phyloP scores from a whole-genome alignment of 2,113 vertebrate species.

The Vulpes ferrilata region DNA sequence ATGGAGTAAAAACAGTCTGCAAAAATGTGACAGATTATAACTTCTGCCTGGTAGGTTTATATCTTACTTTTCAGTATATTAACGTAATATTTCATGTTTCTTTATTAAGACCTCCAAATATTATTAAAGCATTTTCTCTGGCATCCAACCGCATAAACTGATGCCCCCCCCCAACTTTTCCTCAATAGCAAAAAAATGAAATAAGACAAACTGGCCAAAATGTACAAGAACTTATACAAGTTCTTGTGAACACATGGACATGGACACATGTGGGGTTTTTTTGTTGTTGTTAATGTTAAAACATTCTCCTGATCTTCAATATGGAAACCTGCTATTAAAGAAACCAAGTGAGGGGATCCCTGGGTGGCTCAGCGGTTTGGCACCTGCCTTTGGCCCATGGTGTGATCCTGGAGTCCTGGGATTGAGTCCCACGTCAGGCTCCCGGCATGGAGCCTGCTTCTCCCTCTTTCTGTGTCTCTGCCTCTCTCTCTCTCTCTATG shows the following conservation, averaged over 20 bases:
- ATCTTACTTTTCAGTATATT: slow-evolving; percentile 21
- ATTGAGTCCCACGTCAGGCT: too few species aligned
- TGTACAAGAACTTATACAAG: not conserved
- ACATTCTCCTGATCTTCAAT: not conserved
- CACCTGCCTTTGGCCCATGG: too few species aligned
- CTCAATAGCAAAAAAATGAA: not conserved
- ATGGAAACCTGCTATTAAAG: not conserved
- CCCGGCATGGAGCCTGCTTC: too few species aligned
- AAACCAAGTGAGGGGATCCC: not conserved
- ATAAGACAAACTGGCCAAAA: not conserved
- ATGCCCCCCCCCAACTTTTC: not conserved
- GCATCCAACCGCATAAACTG: slow-evolving; percentile 29
- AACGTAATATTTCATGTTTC: slow-evolving; percentile 24
- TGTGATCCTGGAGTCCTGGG: too few species aligned
- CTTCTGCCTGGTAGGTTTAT: slow-evolving; percentile 43
- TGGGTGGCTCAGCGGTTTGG: too few species aligned
- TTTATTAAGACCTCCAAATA: slow-evolving; percentile 66
- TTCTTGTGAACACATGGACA: too few species aligned
- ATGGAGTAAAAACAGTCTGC: not conserved
- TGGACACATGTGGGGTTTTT: not conserved
- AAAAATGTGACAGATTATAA: slow-evolving; percentile 53
- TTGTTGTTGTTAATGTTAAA: not conserved
- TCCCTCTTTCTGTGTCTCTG: too few species aligned
- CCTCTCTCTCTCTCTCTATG: too few species aligned
- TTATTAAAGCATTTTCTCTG: slow-evolving; percentile 45